Base-by-base conservation (phyloP, 2,888 invertebrate genomes). In the Amphipoea oculea region DNA sequence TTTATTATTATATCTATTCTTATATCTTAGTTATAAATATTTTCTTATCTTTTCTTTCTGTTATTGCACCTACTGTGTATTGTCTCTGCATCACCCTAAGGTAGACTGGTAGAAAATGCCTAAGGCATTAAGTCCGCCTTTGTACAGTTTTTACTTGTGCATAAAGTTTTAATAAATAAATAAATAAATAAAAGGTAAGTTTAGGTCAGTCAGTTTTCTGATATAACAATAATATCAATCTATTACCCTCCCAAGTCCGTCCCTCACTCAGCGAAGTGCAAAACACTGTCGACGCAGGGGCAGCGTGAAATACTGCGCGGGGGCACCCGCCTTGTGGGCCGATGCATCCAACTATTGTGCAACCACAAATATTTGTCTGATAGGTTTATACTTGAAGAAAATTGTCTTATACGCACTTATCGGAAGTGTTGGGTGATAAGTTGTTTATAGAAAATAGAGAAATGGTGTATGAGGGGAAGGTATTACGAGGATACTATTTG, bases 211-310 rank as follows among this genome's bases (percentile, higher is more conserved):
- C 23, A 7, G 70, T 17, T 36, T 9, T 0, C 5, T 40, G 9
- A 54, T 2, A 1, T 57, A n/a, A 57, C 63, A 51, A 66, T 11
- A n/a, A 72, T 68, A 17, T 36, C 0, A 82, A 29, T 69, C 20
- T 63, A 65, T 54, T 40, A 57, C 20, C 29, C 9, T 48, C 51
- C 88, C 76, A 72, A 92, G 78, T 94, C 86, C 95, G 89, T 81
- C 89, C 92, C 95, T 76, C 76, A 83, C 81, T 87, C 86, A 85
- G 92, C 89, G 95, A 94, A 96, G 96, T 96, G 96, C 95, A 94
- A 96, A 96, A 95, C 95, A 93, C 91, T 96, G 96, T 96, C 93
- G 92, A 92, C 92, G 93, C 92, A 90, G 91, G 90, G 89, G 91
- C 91, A 88, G 84, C 88, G 92, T 95, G 94, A 95, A 94, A 92